Base-by-base conservation (phyloP, 2,797 vertebrate genomes). In the Megaceryle alcyon region DNA sequence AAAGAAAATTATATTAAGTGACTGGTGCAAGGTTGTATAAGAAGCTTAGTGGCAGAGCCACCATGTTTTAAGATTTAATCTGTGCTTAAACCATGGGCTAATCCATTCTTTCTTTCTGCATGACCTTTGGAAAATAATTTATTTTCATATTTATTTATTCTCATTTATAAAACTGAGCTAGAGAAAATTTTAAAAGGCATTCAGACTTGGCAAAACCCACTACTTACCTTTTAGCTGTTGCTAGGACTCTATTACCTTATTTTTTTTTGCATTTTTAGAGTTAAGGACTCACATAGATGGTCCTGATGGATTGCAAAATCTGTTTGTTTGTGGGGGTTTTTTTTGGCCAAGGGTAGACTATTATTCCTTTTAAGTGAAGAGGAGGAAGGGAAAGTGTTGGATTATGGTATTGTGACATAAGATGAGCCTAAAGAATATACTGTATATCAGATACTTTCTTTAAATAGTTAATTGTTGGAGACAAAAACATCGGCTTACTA, bases 111-210 rank as follows among this genome's bases (percentile, higher is more conserved):
- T 88, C 33, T 49, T 91, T 64, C 59, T 90, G 41, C 22, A 9
- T 90, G 84, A 66, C 68, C 82, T 85, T 91, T 70, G 39, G 26
- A 84, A 92, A 92, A 81, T n/a, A 59, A 84, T 86, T 81, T 86
- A 66, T 78, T 90, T 56, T 46, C 25, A 10, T 88, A 44, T 84
- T 84, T 93, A 60, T 85, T 91, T 79, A 79, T 76, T 81, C 29
- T 20, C 6, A 18, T 96, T 86, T 90, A 66, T 82, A 86, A 88
- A 88, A 70, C 20, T 29, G 25, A 94, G 19, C n/a, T 66, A 68
- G 19, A 59, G 69, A 80, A 83, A 83, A 75, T 91, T 88, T 3
- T 82, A 84, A 86, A 88, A 56, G 51, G 4, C 59, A 59, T 76
- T 83, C 28, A 88, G 61, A 72, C 5, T n/a, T 71, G 37, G 3